These are phyloP conservation scores for Apis florea DNA, from an alignment of 1,140 invertebrate genomes.

Conservation along the genomic window DNA sequence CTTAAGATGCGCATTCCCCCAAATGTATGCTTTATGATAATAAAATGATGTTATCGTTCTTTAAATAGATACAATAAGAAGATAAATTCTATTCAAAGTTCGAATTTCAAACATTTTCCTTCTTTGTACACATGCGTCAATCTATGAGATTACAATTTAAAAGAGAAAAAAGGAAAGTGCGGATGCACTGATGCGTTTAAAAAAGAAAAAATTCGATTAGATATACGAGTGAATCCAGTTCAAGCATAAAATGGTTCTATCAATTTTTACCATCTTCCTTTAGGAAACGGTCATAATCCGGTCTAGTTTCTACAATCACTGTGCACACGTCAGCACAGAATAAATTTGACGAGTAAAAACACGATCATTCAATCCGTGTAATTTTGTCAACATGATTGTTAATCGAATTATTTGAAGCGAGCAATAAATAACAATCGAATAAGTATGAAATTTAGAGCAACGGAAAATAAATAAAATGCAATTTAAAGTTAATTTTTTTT, in stretches of 20 bases:
- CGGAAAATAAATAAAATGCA: neutral
- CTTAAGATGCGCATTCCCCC: neutral
- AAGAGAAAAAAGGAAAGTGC: neutral
- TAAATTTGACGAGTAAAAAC: neutral
- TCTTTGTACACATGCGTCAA: neutral
- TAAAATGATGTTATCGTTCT: neutral
- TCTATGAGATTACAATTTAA: neutral
- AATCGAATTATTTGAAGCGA: neutral
- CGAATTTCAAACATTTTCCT: neutral
- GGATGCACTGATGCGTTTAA: neutral
- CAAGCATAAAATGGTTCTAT: constrained; percentile 1
- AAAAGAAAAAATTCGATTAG: constrained; percentile 7
- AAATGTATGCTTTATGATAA: neutral
- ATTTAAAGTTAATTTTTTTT: neutral
- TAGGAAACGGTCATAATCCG: constrained; percentile 8
- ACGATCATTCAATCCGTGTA: neutral
- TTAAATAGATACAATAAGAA: neutral
- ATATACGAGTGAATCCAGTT: neutral
- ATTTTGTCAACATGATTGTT: neutral
- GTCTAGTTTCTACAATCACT: constrained; percentile 10
- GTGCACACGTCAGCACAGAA: neutral
- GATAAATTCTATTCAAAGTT: neutral
- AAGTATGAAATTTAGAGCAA: neutral
- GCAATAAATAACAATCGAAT: neutral
- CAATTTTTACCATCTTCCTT: constrained; percentile 9